Conservation (phyloP, 2,797 vertebrate species). For the Stomatorhinus walkeri region DNA sequence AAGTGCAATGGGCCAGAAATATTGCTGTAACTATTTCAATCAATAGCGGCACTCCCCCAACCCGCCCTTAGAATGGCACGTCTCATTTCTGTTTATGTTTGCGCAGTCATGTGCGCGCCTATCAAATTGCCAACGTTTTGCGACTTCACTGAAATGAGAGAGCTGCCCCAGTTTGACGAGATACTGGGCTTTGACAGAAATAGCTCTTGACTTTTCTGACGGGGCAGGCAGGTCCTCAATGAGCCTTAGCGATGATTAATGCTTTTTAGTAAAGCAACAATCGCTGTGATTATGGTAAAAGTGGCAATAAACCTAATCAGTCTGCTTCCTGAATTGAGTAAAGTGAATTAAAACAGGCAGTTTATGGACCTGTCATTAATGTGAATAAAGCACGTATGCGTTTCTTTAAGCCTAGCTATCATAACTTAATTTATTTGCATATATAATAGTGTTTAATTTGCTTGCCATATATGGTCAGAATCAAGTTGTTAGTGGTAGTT, state of each 20-base stretch:
- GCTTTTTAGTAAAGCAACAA: not conserved
- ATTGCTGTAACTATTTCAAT: not conserved
- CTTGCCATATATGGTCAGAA: not conserved
- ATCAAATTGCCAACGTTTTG: not conserved
- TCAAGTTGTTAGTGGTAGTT: not conserved
- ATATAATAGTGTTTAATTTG: not conserved
- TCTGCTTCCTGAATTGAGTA: not conserved
- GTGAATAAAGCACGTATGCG: not conserved
- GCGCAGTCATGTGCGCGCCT: not conserved
- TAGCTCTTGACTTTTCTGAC: not conserved
- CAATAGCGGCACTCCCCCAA: not conserved
- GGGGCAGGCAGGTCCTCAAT: not conserved
- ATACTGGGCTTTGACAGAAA: not conserved
- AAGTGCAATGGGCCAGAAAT: conserved; percentile 5
- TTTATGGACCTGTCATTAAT: not conserved
- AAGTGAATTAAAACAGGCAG: not conserved
- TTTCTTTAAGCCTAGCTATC: not conserved
- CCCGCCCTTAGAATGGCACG: not conserved
- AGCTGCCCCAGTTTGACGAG: not conserved
- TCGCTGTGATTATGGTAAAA: not conserved
- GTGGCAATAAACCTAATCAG: not conserved
- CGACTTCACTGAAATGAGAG: not conserved
- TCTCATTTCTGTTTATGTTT: not conserved
- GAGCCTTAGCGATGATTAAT: not conserved
- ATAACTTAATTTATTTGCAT: not conserved